Evolutionary conservation across 2,797 vertebrate genomes (phyloP).

Genomic region (Balearica regulorum): DNA sequence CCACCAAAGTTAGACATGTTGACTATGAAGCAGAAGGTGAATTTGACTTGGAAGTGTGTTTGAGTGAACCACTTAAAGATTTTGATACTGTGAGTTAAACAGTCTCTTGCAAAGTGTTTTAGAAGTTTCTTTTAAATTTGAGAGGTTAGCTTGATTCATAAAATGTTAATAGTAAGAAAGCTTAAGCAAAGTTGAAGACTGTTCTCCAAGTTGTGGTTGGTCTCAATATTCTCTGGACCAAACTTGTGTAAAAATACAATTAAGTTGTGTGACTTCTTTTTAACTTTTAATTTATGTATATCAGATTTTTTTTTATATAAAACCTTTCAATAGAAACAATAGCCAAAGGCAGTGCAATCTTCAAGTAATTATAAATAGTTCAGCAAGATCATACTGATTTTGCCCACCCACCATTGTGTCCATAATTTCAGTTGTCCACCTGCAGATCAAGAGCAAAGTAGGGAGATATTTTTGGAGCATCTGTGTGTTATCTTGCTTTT

Average conservation of each 20-base stretch:
- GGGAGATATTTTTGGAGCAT: not conserved
- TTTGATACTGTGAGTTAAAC: slow-evolving; percentile 63
- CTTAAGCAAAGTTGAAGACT: not conserved
- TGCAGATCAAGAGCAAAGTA: not conserved
- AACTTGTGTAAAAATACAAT: not conserved
- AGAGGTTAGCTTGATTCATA: not conserved
- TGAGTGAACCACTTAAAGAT: slow-evolving; percentile 67
- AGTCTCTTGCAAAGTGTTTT: not conserved
- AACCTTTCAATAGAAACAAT: not conserved
- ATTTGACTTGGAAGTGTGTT: slow-evolving; percentile 75
- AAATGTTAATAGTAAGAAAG: not conserved
- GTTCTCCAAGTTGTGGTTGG: slow-evolving; percentile 13
- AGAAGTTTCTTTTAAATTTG: not conserved
- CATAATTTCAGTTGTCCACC: not conserved
- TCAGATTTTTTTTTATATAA: slow-evolving; percentile 28
- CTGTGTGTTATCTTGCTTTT: not conserved
- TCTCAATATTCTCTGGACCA: not conserved
- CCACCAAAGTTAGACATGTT: slow-evolving; percentile 78
- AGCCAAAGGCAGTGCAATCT: not conserved
- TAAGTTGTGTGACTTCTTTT: not conserved
- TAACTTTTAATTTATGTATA: slow-evolving; percentile 57
- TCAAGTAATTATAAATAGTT: not conserved
- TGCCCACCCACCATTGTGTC: not conserved
- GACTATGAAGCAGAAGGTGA: slow-evolving; percentile 64
- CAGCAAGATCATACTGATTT: not conserved